A percentile compares a stretch with the other conserved stretches of the same genome.
These are phyloP conservation scores for Strigops habroptila DNA, from an alignment of 2,113 vertebrate species.

Conservation along the genomic window DNA sequence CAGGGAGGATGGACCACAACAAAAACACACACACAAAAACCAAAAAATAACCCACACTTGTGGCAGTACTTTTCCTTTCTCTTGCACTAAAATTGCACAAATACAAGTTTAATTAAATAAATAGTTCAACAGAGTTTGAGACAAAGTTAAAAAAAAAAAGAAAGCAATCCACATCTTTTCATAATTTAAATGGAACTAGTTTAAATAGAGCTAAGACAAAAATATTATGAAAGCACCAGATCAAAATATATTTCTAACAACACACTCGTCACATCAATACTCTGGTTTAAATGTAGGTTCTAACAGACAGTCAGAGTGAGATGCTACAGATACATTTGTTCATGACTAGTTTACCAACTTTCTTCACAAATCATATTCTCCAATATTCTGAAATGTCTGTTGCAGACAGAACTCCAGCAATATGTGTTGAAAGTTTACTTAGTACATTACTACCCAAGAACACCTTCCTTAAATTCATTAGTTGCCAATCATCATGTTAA, in stretches of 20 bases:
- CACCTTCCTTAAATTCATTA: background rate
- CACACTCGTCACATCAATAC: background rate
- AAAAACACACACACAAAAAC: too few species aligned
- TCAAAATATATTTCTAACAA: background rate
- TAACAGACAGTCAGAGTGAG: background rate
- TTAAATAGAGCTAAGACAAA: background rate
- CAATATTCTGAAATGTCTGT: background rate
- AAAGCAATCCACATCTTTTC: background rate
- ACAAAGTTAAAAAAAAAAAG: background rate
- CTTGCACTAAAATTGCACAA: background rate
- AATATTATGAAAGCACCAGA: background rate
- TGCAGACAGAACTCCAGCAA: background rate
- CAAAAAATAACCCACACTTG: background rate
- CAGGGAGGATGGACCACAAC: background rate
- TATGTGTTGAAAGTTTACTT: background rate
- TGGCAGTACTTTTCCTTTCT: background rate
- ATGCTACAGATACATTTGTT: background rate
- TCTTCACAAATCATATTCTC: background rate
- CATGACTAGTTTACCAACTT: background rate
- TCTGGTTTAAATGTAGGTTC: background rate
- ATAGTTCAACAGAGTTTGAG: background rate
- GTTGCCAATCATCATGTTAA: background rate
- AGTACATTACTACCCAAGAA: background rate
- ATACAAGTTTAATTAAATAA: background rate
- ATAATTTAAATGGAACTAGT: background rate